A percentile compares a stretch with the other conserved stretches of the same genome.
Evolutionary conservation across 2,113 vertebrate species (phyloP).

Genomic region (Chloropsis cyanopogon): DNA sequence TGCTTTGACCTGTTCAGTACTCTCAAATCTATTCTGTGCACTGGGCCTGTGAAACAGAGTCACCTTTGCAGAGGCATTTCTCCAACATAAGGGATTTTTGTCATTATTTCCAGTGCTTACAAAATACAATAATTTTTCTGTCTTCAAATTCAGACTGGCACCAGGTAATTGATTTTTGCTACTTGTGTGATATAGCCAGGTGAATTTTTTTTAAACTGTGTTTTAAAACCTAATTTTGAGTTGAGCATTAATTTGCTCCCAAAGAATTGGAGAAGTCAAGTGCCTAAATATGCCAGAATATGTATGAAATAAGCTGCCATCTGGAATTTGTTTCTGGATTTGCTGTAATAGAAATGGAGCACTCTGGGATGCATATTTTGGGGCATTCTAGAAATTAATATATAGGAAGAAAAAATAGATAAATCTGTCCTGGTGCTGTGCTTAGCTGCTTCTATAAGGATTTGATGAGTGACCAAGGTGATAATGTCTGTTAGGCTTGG

Average conservation of each 20-base stretch:
- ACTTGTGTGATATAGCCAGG: not conserved
- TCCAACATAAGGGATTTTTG: not conserved
- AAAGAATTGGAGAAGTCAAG: not conserved
- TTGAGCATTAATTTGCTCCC: not conserved
- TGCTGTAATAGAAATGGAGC: not conserved
- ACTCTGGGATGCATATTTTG: not conserved
- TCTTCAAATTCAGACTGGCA: not conserved
- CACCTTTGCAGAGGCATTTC: not conserved
- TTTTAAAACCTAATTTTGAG: not conserved
- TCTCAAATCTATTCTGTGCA: not conserved
- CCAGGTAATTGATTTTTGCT: not conserved
- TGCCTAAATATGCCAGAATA: not conserved
- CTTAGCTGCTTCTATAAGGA: not conserved
- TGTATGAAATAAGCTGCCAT: not conserved
- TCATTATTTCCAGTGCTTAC: not conserved
- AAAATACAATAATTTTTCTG: not conserved
- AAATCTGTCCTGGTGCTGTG: not conserved
- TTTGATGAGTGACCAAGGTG: not conserved
- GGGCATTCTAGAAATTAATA: not conserved
- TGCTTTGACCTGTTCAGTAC: not conserved
- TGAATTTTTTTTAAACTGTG: not conserved
- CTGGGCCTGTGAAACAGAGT: not conserved
- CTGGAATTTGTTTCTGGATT: slow-evolving; percentile 9
- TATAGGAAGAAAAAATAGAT: not conserved
- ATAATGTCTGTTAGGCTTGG: not conserved